These are phyloP conservation scores for Scaptomyza parva DNA, from an alignment of 2,888 invertebrate genomes.

Conservation along the genomic window DNA sequence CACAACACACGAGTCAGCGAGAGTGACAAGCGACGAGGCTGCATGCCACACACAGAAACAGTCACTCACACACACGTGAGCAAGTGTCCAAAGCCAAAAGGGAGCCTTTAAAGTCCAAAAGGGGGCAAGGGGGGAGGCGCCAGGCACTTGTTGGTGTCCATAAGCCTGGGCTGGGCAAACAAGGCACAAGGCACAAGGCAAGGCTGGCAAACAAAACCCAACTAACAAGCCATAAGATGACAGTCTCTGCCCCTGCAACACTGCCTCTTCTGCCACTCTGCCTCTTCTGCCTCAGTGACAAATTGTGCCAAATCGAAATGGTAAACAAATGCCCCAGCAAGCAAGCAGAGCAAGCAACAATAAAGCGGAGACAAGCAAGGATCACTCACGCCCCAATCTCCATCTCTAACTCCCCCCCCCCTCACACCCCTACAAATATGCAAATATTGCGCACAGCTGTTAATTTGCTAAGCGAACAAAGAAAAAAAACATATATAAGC, in stretches of 20 bases:
- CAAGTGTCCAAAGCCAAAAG: conserved; percentile 18
- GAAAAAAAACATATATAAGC: conserved; percentile 49
- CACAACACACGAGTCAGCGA: conserved; percentile 8
- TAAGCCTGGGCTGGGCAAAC: conserved; percentile 79
- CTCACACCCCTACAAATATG: conserved; percentile 55
- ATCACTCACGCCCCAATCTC: conserved; percentile 32
- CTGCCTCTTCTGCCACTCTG: no score
- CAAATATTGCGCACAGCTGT: conserved; percentile 74
- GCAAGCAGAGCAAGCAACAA: neutral
- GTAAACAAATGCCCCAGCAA: conserved; percentile 72
- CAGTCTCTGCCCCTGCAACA: conserved; percentile 67
- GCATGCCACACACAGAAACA: conserved; percentile 24
- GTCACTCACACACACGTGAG: conserved; percentile 5
- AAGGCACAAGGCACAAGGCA: conserved; percentile 62
- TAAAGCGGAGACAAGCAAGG: conserved; percentile 4
- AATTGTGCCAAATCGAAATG: conserved; percentile 80
- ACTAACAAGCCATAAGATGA: conserved; percentile 81
- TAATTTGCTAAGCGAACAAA: conserved; percentile 68
- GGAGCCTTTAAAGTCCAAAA: conserved; percentile 62
- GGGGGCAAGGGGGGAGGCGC: neutral
- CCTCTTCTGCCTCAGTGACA: no score
- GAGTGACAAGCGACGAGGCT: conserved; percentile 39
- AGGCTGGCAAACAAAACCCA: conserved; percentile 71
- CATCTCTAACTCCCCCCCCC: neutral
- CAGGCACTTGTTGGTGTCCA: conserved; percentile 79